Base-by-base conservation (phyloP, 2,113 vertebrate genomes). In the Opisthocomus hoazin region DNA sequence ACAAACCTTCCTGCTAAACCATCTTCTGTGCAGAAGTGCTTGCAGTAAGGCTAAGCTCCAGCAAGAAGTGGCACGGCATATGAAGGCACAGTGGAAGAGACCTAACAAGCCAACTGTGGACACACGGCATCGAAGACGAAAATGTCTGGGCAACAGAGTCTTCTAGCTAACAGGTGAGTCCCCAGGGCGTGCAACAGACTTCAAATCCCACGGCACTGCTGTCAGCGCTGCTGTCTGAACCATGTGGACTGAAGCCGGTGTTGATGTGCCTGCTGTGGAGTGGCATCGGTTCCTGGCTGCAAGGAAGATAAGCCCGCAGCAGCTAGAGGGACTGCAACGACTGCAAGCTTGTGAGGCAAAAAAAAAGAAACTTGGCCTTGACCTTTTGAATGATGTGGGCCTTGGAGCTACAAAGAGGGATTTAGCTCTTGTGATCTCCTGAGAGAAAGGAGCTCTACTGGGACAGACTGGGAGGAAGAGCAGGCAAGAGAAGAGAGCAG, bases 311-410 rank as follows among this genome's bases (percentile, higher is more conserved):
- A 75, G 73, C 73, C 80, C 68, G 45, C 60, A 48, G 94, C 71
- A 68, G n/a, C 14, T 2, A 34, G 36, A 51, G 56, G 48, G 36
- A 39, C 41, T 61, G 83, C 48, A 87, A 58, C 48, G 71, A 43
- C 70, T 34, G 27, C 0, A 23, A 86, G 86, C 64, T 89, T 74
- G 56, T 19, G 57, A 78, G 39, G 50, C 6, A 41, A 61, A 41
- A 61, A n/a, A 71, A 41, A 41, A 30, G 51, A 68, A 51, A 56
- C 24, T 26, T 29, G 89, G 80, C 58, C 53, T 58, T 76, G 89
- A 84, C 95, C 95, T 92, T 84, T 39, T 18, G 65, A 96, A 68
- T 69, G 53, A 95, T 39, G 60, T n/a, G 26, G 69, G 56, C 51
- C 71, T 90, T 37, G 23, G n/a, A 95, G 85, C 69, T 84, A 78